These are phyloP conservation scores for Archocentrus centrarchus DNA, from an alignment of 2,113 vertebrate genomes.

Conservation along the genomic window DNA sequence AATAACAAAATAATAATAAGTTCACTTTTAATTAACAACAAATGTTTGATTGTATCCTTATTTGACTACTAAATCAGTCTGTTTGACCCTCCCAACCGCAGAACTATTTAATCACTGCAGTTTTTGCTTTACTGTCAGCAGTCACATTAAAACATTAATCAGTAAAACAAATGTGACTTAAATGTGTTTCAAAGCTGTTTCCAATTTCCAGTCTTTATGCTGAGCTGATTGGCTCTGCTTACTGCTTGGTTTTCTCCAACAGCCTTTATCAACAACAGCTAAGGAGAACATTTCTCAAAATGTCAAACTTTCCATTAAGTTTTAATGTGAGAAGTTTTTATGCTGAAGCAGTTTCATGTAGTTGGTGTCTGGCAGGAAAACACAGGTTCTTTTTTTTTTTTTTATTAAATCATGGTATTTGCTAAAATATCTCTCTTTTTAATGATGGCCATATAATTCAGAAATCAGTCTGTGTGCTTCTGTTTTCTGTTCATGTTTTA, in stretches of 20 bases:
- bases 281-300: neutral
- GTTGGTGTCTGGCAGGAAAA: constrained; percentile 24
- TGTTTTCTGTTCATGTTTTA: constrained; percentile 44
- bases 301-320: neutral
- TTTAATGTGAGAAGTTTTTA: neutral
- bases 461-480: constrained; percentile 5
- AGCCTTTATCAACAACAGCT: neutral
- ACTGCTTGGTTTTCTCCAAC: neutral
- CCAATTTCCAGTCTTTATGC: neutral
- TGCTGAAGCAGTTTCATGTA: neutral
- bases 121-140: neutral
- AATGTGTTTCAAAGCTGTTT: constrained; percentile 1
- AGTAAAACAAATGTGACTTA: neutral
- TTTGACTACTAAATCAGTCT: neutral
- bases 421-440: constrained; percentile 15
- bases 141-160: neutral
- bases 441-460: constrained; percentile 18
- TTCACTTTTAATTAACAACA: too few species aligned
- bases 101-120: neutral
- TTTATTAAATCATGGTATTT: neutral
- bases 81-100: neutral
- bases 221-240: neutral
- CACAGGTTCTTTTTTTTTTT: neutral
- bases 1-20: too few species aligned
- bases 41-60: too few species aligned